Evolutionary conservation across 2,888 invertebrate genomes (phyloP).

Genomic region (Agrotis ipsilon): DNA sequence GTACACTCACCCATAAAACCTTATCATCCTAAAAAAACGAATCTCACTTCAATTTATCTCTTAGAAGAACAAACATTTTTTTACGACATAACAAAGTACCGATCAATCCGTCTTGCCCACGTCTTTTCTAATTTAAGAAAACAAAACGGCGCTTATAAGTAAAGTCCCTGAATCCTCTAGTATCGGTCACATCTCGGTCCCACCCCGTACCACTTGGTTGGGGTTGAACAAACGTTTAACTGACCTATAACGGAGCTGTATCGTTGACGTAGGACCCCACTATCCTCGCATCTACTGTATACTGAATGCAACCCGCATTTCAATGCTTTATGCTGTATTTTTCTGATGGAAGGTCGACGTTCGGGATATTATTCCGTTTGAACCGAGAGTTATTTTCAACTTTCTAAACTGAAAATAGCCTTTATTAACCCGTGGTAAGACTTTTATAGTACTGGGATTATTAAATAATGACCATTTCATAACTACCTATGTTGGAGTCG

Average conservation of each 20-base stretch:
- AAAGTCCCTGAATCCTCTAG: constrained; percentile 65
- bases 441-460: background rate
- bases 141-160: constrained; percentile 61
- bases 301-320: constrained; percentile 77
- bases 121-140: constrained; percentile 73
- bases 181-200: constrained; percentile 85
- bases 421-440: background rate
- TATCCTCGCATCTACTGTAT: constrained; percentile 74
- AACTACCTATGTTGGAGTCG: too few relatives aligned
- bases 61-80: constrained; percentile 12
- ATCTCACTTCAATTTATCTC: background rate
- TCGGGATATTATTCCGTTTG: constrained; percentile 67
- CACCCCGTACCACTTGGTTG: constrained; percentile 74
- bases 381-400: constrained; percentile 39
- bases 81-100: constrained; percentile 5
- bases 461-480: too few relatives aligned
- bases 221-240: constrained; percentile 85
- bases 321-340: constrained; percentile 78
- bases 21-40: background rate
- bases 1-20: background rate
- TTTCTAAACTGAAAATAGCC: background rate
- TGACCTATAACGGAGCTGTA: constrained; percentile 78
- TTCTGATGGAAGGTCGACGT: constrained; percentile 74
- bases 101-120: constrained; percentile 52
- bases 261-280: constrained; percentile 72